phyloP scores from a whole-genome alignment of 1,140 invertebrate species.

The Laupala kohalensis region DNA sequence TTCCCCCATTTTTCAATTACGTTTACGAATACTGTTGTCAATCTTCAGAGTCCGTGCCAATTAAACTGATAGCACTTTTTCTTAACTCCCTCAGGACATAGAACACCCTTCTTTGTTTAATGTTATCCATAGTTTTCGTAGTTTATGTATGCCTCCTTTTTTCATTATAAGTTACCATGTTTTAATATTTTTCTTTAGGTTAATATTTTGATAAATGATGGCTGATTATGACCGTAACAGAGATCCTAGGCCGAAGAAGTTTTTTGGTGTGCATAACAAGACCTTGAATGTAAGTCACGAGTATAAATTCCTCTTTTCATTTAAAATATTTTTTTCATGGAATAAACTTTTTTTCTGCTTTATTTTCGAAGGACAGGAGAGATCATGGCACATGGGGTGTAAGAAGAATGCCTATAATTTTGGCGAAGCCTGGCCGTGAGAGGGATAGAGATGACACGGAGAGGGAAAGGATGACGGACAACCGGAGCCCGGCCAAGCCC shows the following conservation, averaged over 20 bases:
- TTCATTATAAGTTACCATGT: too few species aligned
- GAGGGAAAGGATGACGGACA: background rate
- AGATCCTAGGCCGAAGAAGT: background rate
- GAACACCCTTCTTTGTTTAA: too few species aligned
- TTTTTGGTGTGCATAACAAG: background rate
- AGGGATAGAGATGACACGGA: slow-evolving; percentile 7
- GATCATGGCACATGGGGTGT: background rate
- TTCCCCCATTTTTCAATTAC: too few species aligned
- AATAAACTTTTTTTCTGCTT: background rate
- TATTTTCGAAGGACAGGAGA: slow-evolving; percentile 8
- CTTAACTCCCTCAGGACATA: too few species aligned
- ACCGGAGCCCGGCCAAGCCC: background rate
- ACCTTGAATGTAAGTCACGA: background rate
- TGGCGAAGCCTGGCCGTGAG: slow-evolving; percentile 15
- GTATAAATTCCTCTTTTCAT: background rate
- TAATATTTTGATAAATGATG: too few species aligned
- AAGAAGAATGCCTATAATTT: slow-evolving; percentile 11
- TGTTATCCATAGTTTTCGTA: too few species aligned
- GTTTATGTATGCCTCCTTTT: too few species aligned
- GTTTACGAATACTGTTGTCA: too few species aligned
- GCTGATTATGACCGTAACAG: background rate
- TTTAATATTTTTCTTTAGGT: too few species aligned
- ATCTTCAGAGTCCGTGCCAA: too few species aligned
- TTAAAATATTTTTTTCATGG: background rate
- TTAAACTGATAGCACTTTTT: too few species aligned